Conservation (phyloP, 2,888 invertebrate genomes). For the Epistrophe eligans region DNA sequence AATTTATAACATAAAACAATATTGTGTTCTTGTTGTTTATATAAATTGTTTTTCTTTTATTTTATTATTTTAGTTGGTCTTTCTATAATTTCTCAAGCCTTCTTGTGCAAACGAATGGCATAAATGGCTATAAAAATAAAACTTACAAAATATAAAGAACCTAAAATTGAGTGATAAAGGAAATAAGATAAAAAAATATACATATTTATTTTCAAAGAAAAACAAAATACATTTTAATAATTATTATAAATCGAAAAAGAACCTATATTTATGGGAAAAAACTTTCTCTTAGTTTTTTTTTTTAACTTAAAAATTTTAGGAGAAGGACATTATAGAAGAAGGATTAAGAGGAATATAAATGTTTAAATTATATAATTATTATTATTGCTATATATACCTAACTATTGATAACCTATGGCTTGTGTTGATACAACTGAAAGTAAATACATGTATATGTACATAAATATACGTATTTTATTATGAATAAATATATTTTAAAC, state of each 20-base stretch:
- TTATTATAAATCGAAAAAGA: conserved; percentile 5
- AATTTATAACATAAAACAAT: conserved; percentile 47
- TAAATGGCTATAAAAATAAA: conserved; percentile 22
- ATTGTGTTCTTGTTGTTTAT: conserved; percentile 30
- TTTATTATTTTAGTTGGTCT: conserved; percentile 24
- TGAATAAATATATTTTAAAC: conserved; percentile 70
- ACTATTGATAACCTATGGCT: conserved; percentile 75
- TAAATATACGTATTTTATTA: conserved; percentile 43
- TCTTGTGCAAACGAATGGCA: background rate
- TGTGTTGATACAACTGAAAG: conserved; percentile 75
- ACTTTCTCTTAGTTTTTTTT: background rate
- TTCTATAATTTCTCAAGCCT: conserved; percentile 24
- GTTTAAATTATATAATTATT: conserved; percentile 64
- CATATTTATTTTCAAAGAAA: conserved; percentile 64
- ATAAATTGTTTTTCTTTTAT: conserved; percentile 26
- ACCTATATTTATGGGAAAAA: background rate
- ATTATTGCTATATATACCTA: conserved; percentile 52
- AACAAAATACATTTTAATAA: conserved; percentile 28
- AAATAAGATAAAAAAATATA: conserved; percentile 41
- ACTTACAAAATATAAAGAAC: conserved; percentile 14
- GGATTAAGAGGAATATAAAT: conserved; percentile 53
- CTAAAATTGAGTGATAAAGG: conserved; percentile 50
- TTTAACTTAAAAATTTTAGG: conserved; percentile 19
- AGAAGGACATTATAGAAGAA: conserved; percentile 24
- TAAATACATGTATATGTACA: conserved; percentile 57